A percentile compares a stretch with the other conserved stretches of the same genome.
Evolutionary conservation across 1,140 invertebrate species (phyloP).

Genomic region (Euura saliciscinereae): DNA sequence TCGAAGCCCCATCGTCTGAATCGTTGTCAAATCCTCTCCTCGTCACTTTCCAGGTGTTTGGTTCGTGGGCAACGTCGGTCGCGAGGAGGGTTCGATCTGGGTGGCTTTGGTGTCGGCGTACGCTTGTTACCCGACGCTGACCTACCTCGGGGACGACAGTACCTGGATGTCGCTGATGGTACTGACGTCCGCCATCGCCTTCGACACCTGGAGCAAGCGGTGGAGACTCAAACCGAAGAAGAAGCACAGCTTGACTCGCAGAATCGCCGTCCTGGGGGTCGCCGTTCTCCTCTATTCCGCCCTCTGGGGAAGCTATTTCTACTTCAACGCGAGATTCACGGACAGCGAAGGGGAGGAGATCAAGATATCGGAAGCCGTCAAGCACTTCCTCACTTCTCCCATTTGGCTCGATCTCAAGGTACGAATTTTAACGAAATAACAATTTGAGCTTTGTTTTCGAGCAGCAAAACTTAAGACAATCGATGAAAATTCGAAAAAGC

Average conservation of each 20-base stretch:
- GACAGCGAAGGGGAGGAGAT: conserved; percentile 88
- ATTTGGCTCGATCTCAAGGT: conserved; percentile 69
- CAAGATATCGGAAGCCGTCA: conserved; percentile 83
- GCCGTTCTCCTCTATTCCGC: conserved; percentile 73
- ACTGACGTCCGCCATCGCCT: conserved; percentile 66
- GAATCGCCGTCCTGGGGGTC: conserved; percentile 62
- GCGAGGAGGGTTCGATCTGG: conserved; percentile 73
- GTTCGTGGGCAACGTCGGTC: conserved; percentile 88
- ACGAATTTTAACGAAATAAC: too few species aligned
- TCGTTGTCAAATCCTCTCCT: not conserved
- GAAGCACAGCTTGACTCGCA: conserved; percentile 51
- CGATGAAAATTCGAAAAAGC: too few species aligned
- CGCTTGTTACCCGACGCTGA: conserved; percentile 67
- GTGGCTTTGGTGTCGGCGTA: conserved; percentile 74
- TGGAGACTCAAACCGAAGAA: conserved; percentile 73
- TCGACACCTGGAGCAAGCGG: conserved; percentile 77
- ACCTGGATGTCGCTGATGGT: conserved; percentile 72
- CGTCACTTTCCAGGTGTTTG: conserved; percentile 74
- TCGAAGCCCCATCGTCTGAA: too few species aligned
- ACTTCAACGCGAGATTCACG: conserved; percentile 88
- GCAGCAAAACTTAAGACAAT: too few species aligned
- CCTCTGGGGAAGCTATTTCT: conserved; percentile 80
- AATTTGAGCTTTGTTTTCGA: too few species aligned
- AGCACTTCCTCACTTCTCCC: conserved; percentile 90
- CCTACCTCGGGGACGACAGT: conserved; percentile 71